A percentile compares a stretch with the other conserved stretches of the same genome.
phyloP scores from a whole-genome alignment of 2,797 vertebrate species.

The Triplophysa yarkandensis region DNA sequence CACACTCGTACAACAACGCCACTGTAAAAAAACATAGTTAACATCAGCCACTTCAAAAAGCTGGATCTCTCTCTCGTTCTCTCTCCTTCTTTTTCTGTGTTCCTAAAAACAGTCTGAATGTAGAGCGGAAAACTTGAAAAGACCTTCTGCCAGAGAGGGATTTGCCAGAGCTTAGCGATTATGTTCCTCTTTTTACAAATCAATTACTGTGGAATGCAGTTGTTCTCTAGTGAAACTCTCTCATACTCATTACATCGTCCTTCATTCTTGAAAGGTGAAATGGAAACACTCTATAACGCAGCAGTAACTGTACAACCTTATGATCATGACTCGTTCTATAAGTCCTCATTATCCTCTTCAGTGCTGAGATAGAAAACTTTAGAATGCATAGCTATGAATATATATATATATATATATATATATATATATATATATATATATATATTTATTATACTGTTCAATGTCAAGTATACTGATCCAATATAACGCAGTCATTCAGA shows the following conservation, averaged over 20 bases:
- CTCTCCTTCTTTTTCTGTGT: neutral
- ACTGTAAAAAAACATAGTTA: neutral
- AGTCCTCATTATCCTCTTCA: neutral
- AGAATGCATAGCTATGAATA: neutral
- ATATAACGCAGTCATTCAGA: neutral
- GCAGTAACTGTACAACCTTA: neutral
- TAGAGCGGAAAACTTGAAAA: slow-evolving; percentile 30
- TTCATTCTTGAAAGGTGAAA: slow-evolving; percentile 36
- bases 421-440: neutral
- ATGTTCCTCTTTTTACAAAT: slow-evolving; percentile 27
- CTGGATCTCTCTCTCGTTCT: neutral
- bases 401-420: neutral
- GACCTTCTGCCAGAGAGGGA: slow-evolving; percentile 31
- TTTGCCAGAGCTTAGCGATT: slow-evolving; percentile 35
- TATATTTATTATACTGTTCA: neutral
- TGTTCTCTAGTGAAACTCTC: slow-evolving; percentile 10
- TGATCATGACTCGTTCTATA: neutral
- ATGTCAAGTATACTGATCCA: neutral
- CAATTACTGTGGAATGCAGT: slow-evolving; percentile 39
- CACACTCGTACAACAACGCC: neutral
- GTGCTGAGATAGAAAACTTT: neutral
- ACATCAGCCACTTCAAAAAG: neutral
- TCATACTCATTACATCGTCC: slow-evolving; percentile 19
- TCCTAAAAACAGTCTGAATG: slow-evolving; percentile 16
- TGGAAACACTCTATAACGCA: neutral